phyloP scores from a whole-genome alignment of 2,888 invertebrate genomes.

The Oligia strigilis region DNA sequence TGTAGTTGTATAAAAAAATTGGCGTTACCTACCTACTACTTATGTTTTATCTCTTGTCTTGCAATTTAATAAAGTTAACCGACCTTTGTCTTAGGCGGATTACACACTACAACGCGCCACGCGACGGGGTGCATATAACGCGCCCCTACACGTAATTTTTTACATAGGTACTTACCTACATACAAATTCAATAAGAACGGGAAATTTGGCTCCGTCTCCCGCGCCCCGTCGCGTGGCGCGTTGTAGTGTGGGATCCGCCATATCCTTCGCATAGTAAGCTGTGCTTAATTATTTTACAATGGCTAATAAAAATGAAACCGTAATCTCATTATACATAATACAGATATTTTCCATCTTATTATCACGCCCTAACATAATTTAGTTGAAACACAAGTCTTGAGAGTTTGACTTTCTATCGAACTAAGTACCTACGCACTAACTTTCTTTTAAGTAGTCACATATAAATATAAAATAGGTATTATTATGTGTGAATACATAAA shows the following conservation, averaged over 20 bases:
- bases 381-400: neutral
- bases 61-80: slow-evolving; percentile 30
- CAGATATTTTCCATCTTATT: slow-evolving; percentile 1
- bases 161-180: neutral
- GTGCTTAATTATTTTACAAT: slow-evolving; percentile 33
- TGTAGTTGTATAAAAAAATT: too few relatives aligned
- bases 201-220: too few relatives aligned
- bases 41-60: neutral
- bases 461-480: too few relatives aligned
- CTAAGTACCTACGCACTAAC: neutral
- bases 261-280: slow-evolving; percentile 29
- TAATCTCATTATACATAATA: slow-evolving; percentile 26
- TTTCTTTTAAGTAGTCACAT: neutral
- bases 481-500: too few relatives aligned
- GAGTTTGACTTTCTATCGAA: neutral
- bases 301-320: slow-evolving; percentile 26
- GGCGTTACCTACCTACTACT: neutral
- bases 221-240: neutral
- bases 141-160: neutral
- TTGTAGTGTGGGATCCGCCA: neutral
- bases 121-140: neutral
- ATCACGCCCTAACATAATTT: neutral
- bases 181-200: neutral
- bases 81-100: slow-evolving; percentile 25
- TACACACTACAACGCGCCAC: neutral